phyloP scores from a whole-genome alignment of 2,888 invertebrate genomes.

The Netelia virgata region DNA sequence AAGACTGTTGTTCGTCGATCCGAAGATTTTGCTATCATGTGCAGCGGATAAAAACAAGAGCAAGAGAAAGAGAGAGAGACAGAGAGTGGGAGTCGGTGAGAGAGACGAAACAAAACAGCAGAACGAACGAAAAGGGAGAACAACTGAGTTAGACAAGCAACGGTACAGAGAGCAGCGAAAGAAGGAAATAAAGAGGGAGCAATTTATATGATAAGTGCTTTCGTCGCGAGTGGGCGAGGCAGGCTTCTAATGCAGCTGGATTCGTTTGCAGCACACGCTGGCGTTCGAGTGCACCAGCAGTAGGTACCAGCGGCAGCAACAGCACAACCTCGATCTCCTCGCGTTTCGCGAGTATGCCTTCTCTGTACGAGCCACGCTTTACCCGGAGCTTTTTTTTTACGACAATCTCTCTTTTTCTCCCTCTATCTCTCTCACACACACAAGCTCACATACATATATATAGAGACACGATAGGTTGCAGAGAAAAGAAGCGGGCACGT shows the following conservation, averaged over 20 bases:
- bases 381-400: constrained; percentile 58
- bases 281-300: constrained; percentile 71
- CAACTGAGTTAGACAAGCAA: constrained; percentile 19
- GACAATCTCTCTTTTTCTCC: constrained; percentile 43
- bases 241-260: constrained; percentile 74
- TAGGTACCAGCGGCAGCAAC: constrained; percentile 15
- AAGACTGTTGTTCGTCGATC: constrained; percentile 27
- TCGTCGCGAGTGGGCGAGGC: constrained; percentile 66
- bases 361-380: constrained; percentile 31
- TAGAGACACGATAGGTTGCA: constrained; percentile 1
- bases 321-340: constrained; percentile 40
- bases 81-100: not conserved
- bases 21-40: constrained; percentile 41
- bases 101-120: constrained; percentile 38
- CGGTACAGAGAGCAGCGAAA: constrained; percentile 34
- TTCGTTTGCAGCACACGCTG: constrained; percentile 72
- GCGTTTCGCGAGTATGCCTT: constrained; percentile 32
- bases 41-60: constrained; percentile 9
- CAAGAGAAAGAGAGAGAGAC: constrained; percentile 15
- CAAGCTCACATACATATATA: no score
- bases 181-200: constrained; percentile 71
- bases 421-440: no score
- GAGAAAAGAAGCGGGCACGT: constrained; percentile 47
- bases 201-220: constrained; percentile 83
- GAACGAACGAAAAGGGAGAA: constrained; percentile 45